Conservation (phyloP, 2,113 vertebrate genomes). For the Psittacula cyanocephala region DNA sequence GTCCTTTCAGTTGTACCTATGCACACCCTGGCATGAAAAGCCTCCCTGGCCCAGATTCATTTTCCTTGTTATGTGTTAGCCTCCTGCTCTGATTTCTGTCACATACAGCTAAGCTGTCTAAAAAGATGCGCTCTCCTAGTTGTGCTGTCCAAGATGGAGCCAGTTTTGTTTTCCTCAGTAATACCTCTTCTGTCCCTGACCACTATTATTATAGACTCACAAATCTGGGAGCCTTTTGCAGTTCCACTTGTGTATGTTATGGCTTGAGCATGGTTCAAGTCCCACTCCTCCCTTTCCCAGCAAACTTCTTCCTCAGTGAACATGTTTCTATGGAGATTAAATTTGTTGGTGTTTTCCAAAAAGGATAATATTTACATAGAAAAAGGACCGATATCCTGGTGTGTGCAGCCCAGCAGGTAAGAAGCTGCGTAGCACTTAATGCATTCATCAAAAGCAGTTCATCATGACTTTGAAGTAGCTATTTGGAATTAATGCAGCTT, state of each 20-base stretch:
- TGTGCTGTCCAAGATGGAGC: background rate
- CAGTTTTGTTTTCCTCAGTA: background rate
- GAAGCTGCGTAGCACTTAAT: background rate
- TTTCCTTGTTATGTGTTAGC: background rate
- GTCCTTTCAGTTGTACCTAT: background rate
- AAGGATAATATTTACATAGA: background rate
- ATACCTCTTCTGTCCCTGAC: background rate
- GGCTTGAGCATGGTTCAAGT: background rate
- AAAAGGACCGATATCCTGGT: background rate
- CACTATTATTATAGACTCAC: rapidly evolving
- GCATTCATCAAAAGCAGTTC: background rate
- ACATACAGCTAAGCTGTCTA: background rate
- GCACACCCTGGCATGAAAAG: too few relatives aligned
- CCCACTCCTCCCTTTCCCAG: background rate
- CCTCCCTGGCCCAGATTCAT: rapidly evolving
- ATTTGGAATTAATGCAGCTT: background rate
- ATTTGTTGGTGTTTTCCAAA: background rate
- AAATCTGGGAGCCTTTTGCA: background rate
- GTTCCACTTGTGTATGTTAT: background rate
- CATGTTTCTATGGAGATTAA: background rate
- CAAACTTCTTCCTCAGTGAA: background rate
- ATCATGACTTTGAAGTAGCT: background rate
- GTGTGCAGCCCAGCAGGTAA: background rate
- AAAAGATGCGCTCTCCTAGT: background rate
- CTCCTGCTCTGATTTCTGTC: background rate